Evolutionary conservation across 1,140 invertebrate genomes (phyloP), one percentile per base, ranked within the genome.

Genomic region (Danaus plexippus): DNA sequence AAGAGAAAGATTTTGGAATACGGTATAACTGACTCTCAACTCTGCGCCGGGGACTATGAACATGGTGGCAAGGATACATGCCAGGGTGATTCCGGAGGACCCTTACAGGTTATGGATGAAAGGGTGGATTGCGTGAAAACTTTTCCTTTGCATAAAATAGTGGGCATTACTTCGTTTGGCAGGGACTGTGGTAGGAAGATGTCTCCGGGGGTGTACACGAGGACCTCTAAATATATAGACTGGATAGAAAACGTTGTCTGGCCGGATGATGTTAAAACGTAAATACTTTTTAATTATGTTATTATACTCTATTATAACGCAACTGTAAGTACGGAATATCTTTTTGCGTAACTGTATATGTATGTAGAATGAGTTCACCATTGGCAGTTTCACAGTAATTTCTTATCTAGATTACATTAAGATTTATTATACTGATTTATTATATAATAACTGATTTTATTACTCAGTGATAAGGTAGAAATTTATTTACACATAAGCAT

Each of bases 1-100:
- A 97, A 84, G 92, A 90, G 84, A 95, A 96, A 96, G 94, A 95
- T 88, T 94, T 92, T 87, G 94, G 96, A 82, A 75, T 87, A 67
- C 89, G 89, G 83, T n/a, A 88, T 91, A 40, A 88, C 85, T 1
- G 80, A 85, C 1, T 78, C 88, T 11, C 91, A 91, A 87, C 73
- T 92, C 11, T 92, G 91, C 66, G 90, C 90, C 8, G 91, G 91
- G 8, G 88, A 89, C 68, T 87, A 90, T 6, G 61, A 73, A 0
- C 63, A 89, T 22, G 91, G 90, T 1, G 90, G 91, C 0, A 88
- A 80, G 48, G 91, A 92, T 62, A 88, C 90, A 5, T 89, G 88
- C 43, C 87, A 91, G 67, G 90, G 90, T 1, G 92, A 93, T 67
- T 92, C 91, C 5, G 92, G 92, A 1, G 92, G 92, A 0, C 91